Percentiles rank a stretch among this genome's conserved stretches.
Evolutionary conservation across 2,797 vertebrate genomes (phyloP).

Genomic region (Helostoma temminkii): DNA sequence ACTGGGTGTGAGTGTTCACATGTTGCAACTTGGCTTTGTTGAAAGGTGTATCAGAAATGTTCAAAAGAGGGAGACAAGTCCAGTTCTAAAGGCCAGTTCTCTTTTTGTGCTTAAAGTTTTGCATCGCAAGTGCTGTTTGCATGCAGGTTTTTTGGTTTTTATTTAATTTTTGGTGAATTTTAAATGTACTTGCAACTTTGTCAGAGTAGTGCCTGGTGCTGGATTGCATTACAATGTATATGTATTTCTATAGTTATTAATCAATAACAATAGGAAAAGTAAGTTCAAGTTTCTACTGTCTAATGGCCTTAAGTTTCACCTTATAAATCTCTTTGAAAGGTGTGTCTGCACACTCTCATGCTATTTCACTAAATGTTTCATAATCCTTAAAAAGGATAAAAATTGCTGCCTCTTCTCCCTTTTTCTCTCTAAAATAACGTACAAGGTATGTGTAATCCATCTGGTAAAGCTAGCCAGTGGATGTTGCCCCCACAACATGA

Average conservation of each 20-base stretch:
- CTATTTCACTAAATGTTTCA: background rate
- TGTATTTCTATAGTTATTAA: background rate
- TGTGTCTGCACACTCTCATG: background rate
- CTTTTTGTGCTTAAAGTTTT: too few relatives aligned
- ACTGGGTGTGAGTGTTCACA: background rate
- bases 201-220: too few relatives aligned
- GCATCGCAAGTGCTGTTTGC: background rate
- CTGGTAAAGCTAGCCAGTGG: constrained; percentile 40
- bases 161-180: too few relatives aligned
- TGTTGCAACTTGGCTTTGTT: background rate
- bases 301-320: constrained; percentile 18
- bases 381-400: background rate
- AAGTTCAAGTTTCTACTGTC: constrained; percentile 5
- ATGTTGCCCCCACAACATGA: constrained; percentile 44
- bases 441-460: constrained; percentile 48
- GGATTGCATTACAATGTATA: background rate
- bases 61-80: too few relatives aligned
- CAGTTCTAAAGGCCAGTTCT: too few relatives aligned
- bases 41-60: background rate
- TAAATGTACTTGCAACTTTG: too few relatives aligned
- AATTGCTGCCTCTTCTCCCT: constrained; percentile 10
- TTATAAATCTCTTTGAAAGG: constrained; percentile 1
- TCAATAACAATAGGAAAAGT: constrained; percentile 14
- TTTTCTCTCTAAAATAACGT: constrained; percentile 19
- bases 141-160: background rate